phyloP scores from a whole-genome alignment of 1,140 invertebrate genomes.

The Lepidurus couesii region DNA sequence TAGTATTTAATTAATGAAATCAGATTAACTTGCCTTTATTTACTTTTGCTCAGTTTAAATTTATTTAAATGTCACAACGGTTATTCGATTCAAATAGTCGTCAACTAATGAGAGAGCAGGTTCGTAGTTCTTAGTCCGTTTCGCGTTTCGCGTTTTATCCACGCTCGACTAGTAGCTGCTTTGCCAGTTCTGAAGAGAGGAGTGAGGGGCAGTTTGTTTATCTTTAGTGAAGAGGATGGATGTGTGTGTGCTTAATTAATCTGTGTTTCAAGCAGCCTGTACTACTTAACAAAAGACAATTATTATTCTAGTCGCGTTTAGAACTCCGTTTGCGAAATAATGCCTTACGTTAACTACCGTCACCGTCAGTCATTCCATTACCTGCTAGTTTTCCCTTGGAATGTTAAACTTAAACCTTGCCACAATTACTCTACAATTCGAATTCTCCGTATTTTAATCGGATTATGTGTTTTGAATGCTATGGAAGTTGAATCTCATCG shows the following conservation, averaged over 20 bases:
- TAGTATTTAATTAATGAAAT: no score
- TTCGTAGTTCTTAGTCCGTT: no score
- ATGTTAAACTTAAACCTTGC: background rate
- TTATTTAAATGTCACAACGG: no score
- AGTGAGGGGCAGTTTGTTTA: constrained; percentile 7
- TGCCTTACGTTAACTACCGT: constrained; percentile 13
- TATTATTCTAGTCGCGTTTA: constrained; percentile 1
- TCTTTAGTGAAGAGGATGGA: background rate
- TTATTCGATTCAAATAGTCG: no score
- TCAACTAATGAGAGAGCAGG: no score
- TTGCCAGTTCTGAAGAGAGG: background rate
- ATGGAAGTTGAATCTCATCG: constrained; percentile 18
- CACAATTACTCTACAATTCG: background rate
- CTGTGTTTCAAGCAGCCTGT: background rate
- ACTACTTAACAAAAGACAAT: background rate
- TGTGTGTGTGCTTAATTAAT: constrained; percentile 5
- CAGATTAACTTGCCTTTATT: no score
- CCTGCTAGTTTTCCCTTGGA: background rate
- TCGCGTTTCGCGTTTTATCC: background rate
- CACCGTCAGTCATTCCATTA: background rate
- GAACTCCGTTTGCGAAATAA: background rate
- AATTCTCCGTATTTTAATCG: background rate
- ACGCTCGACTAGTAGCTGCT: background rate
- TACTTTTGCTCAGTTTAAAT: no score
- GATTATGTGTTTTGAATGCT: background rate